Conservation (phyloP, 1,140 invertebrate genomes). For the Camponotus floridanus region DNA sequence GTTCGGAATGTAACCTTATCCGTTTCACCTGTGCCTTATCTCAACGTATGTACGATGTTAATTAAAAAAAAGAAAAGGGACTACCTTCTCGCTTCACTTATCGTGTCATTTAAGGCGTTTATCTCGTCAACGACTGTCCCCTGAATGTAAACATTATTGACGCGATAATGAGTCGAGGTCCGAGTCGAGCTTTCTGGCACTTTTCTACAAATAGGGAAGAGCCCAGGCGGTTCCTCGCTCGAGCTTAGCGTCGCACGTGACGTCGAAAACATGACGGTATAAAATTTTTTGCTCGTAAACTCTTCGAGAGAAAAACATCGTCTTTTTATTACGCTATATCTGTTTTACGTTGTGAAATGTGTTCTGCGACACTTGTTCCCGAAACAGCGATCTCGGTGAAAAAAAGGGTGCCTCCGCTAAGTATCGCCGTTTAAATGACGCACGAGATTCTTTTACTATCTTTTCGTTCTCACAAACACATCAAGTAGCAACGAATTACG, state of each 20-base stretch:
- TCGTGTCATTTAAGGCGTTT: slow-evolving; percentile 73
- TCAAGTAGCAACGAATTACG: neutral
- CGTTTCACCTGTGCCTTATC: slow-evolving; percentile 61
- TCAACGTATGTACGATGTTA: slow-evolving; percentile 66
- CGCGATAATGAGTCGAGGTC: slow-evolving; percentile 64
- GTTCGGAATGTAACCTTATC: slow-evolving; percentile 65
- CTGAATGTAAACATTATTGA: slow-evolving; percentile 76
- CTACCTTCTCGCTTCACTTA: slow-evolving; percentile 60
- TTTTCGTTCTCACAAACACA: neutral
- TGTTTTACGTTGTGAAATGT: slow-evolving; percentile 61
- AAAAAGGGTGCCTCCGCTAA: slow-evolving; percentile 28
- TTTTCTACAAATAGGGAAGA: slow-evolving; percentile 70
- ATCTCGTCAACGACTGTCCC: slow-evolving; percentile 73
- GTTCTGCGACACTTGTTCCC: slow-evolving; percentile 49
- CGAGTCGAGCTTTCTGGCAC: slow-evolving; percentile 63
- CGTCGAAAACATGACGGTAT: slow-evolving; percentile 36
- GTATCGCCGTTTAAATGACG: slow-evolving; percentile 16
- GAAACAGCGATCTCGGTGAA: slow-evolving; percentile 20
- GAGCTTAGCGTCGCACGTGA: slow-evolving; percentile 59
- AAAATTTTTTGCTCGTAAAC: slow-evolving; percentile 56
- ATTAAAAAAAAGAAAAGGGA: slow-evolving; percentile 64
- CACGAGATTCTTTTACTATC: slow-evolving; percentile 15
- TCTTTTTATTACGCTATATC: slow-evolving; percentile 66
- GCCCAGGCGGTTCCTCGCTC: neutral
- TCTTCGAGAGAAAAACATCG: slow-evolving; percentile 47